phyloP scores from a whole-genome alignment of 1,140 invertebrate species.

The Eurosta solidaginis region DNA sequence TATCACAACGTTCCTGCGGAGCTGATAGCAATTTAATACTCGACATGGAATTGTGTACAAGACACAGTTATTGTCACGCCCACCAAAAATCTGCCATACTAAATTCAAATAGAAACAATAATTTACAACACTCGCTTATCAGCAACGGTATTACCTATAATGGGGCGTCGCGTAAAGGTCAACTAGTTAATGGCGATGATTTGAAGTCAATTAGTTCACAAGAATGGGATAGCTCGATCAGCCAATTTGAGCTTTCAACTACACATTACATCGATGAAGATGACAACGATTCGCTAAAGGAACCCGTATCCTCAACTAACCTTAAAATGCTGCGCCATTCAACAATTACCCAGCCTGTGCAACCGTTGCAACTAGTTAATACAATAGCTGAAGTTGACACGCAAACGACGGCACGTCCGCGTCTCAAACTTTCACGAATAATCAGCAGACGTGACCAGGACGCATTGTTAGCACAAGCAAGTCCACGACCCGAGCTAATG shows the following conservation, averaged over 20 bases:
- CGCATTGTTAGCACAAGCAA: conserved; percentile 23
- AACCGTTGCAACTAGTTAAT: conserved; percentile 40
- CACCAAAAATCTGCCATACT: background rate
- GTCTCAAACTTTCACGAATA: conserved; percentile 54
- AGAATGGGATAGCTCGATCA: background rate
- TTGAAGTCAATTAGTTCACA: conserved; percentile 29
- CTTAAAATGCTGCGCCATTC: background rate
- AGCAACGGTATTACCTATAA: conserved; percentile 33
- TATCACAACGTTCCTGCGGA: conserved; percentile 53
- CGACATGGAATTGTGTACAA: conserved; percentile 43
- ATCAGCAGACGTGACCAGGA: conserved; percentile 47
- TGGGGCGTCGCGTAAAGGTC: conserved; percentile 3
- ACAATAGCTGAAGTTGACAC: conserved; percentile 50
- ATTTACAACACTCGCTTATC: conserved; percentile 33
- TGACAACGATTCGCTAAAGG: background rate
- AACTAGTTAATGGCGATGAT: background rate
- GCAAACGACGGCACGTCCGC: conserved; percentile 40
- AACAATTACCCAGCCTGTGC: background rate
- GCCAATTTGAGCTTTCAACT: background rate
- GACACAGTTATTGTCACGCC: background rate
- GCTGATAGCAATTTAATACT: conserved; percentile 52
- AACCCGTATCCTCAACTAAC: background rate
- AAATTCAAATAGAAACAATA: conserved; percentile 25
- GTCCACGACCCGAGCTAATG: conserved; percentile 33
- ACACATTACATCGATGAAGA: conserved; percentile 14